Conservation (phyloP, 1,140 invertebrate species). For the Penaeus japonicus region DNA sequence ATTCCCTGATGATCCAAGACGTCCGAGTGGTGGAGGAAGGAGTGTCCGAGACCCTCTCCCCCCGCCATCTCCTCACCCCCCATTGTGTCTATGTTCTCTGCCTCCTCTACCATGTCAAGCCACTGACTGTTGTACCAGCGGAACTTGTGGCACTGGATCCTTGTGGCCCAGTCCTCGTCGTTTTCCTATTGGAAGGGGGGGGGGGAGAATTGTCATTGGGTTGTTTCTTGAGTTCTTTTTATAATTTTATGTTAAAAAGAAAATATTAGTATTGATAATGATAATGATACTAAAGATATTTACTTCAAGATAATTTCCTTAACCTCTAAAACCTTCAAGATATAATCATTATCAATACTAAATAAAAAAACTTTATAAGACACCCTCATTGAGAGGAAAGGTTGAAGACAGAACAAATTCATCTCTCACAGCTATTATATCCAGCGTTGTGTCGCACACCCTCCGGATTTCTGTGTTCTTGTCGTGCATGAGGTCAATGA, state of each 20-base stretch:
- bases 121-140: constrained; percentile 96
- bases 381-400: neutral
- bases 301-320: too few relatives aligned
- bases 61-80: constrained; percentile 55
- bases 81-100: constrained; percentile 51
- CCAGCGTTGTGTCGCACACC: constrained; percentile 89
- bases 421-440: constrained; percentile 82
- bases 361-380: neutral
- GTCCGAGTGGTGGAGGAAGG: constrained; percentile 56
- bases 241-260: too few relatives aligned
- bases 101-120: constrained; percentile 89
- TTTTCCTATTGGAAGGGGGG: constrained; percentile 72
- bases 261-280: too few relatives aligned
- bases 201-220: too few relatives aligned
- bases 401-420: neutral
- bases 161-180: constrained; percentile 87
- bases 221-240: too few relatives aligned
- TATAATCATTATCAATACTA: too few relatives aligned
- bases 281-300: too few relatives aligned
- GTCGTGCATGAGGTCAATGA: constrained; percentile 98
- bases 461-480: constrained; percentile 92
- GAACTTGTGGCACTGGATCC: constrained; percentile 95
- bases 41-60: constrained; percentile 53
- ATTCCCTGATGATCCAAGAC: constrained; percentile 54
- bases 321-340: too few relatives aligned